Conservation (phyloP, 1,140 invertebrate genomes). For the Archegozetes longisetosus region DNA sequence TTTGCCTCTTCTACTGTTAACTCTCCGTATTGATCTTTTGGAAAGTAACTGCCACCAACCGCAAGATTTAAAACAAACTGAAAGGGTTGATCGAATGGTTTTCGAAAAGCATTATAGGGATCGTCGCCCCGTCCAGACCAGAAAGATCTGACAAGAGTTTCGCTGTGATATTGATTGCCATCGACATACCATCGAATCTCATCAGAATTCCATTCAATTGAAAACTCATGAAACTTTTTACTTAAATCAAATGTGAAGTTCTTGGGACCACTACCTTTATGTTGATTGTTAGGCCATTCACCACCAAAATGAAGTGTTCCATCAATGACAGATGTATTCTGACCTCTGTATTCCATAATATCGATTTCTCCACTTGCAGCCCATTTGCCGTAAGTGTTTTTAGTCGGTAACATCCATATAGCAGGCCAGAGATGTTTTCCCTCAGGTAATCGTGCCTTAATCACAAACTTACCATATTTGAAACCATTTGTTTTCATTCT, state of each 20-base stretch:
- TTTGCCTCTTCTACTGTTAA: background rate
- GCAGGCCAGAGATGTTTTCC: no score
- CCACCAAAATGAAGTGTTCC: slow-evolving; percentile 4
- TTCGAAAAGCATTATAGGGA: slow-evolving; percentile 4
- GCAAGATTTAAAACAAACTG: slow-evolving; percentile 21
- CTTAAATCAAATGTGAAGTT: background rate
- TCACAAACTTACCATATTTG: no score
- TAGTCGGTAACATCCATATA: no score
- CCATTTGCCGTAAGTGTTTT: no score
- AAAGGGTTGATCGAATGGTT: slow-evolving; percentile 19
- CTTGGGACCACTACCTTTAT: background rate
- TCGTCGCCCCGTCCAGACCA: slow-evolving; percentile 5
- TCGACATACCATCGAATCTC: slow-evolving; percentile 23
- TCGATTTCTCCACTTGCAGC: slow-evolving; percentile 12
- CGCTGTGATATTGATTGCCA: background rate
- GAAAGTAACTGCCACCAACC: background rate
- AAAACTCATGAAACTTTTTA: slow-evolving; percentile 26
- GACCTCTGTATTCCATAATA: slow-evolving; percentile 5
- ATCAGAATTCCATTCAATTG: slow-evolving; percentile 25
- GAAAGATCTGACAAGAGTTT: background rate
- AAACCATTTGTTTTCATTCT: no score
- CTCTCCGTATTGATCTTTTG: background rate
- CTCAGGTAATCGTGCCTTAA: no score
- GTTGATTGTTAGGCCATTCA: background rate
- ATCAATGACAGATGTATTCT: background rate